A percentile compares a stretch with the other conserved stretches of the same genome.
Conservation (phyloP, 2,797 vertebrate genomes). For the Galago senegalensis region DNA sequence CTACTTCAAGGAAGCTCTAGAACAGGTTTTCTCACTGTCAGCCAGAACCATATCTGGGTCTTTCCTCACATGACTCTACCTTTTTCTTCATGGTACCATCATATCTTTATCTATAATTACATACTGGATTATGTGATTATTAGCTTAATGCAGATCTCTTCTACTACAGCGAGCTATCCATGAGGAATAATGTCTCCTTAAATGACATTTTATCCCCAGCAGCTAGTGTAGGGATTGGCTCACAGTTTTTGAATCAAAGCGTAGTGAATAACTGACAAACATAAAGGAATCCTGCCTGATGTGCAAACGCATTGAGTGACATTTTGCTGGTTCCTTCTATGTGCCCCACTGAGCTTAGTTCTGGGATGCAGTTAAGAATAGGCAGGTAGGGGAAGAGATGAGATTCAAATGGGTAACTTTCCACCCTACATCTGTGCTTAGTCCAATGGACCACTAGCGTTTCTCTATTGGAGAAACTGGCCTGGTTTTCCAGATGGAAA, state of each 20-base stretch:
- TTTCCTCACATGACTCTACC: neutral
- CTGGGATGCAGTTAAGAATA: neutral
- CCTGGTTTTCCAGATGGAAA: neutral
- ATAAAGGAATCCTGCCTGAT: neutral
- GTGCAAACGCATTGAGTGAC: neutral
- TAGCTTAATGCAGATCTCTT: neutral
- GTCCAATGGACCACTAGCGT: neutral
- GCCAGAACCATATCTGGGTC: too few species aligned
- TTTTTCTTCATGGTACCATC: neutral
- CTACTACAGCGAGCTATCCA: neutral
- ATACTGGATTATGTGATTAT: too few species aligned
- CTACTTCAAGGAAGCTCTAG: neutral
- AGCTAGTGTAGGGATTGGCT: neutral
- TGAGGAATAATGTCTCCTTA: neutral
- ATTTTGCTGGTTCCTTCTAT: neutral
- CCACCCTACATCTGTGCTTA: neutral
- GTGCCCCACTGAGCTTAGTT: neutral
- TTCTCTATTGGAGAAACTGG: neutral
- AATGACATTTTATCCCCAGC: neutral
- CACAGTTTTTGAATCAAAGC: neutral
- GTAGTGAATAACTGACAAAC: neutral
- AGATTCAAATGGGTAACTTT: neutral
- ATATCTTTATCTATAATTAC: neutral
- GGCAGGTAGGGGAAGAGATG: neutral
- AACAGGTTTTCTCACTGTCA: neutral